Percentiles rank a stretch among this genome's conserved stretches.
These are phyloP conservation scores for Eleginops maclovinus DNA, from an alignment of 2,113 vertebrate genomes.

Conservation along the genomic window DNA sequence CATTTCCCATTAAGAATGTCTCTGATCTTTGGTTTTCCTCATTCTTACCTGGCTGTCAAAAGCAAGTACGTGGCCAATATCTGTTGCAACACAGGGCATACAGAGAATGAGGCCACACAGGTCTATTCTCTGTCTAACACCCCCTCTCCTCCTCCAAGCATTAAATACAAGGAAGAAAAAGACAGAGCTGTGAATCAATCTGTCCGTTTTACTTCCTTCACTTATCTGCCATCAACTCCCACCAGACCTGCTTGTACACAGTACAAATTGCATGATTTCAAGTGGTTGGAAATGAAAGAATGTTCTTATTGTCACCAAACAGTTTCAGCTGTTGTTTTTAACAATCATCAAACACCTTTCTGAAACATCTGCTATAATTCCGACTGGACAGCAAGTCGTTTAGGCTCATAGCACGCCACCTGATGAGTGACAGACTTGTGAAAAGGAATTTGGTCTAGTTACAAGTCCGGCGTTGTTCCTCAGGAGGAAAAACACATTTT, in stretches of 20 bases:
- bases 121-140: background rate
- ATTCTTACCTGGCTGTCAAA: background rate
- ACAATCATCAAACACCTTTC: constrained; percentile 19
- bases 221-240: background rate
- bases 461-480: constrained; percentile 4
- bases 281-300: background rate
- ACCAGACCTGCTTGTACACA: background rate
- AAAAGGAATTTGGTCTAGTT: constrained; percentile 15
- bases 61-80: background rate
- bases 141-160: background rate
- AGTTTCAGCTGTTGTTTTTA: constrained; percentile 8
- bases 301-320: background rate
- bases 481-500: background rate
- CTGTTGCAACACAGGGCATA: background rate
- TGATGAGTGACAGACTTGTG: background rate
- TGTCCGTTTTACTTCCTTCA: background rate
- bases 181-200: constrained; percentile 1
- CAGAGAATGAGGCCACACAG: background rate
- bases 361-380: background rate
- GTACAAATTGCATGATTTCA: background rate
- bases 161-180: background rate
- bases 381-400: background rate
- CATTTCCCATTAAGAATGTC: background rate
- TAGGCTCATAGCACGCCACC: background rate
- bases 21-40: background rate